Base-by-base conservation (phyloP, 2,113 vertebrate species). In the Pithys albifrons region DNA sequence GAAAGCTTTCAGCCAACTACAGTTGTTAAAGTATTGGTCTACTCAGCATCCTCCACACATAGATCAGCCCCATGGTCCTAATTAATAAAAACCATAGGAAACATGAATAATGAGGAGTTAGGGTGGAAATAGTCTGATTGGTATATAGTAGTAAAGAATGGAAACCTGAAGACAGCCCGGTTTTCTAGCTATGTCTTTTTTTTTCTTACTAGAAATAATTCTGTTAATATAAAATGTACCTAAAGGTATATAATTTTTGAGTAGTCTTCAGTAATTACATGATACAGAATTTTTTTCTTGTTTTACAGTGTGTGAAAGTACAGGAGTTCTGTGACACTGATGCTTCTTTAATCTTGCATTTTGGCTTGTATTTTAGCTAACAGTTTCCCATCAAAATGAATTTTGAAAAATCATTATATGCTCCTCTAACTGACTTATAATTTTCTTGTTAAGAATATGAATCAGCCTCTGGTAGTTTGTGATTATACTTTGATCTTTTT, bases 401-500 rank as follows among this genome's bases (percentile, higher is more conserved):
- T 57, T 37, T 10, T 65, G 69, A 51, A 86, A 9, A 89, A 46
- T 76, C 35, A 87, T 81, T 93, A 73, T 52, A 52, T 52, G 51
- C 51, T 28, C 8, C 25, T 52, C 25, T 51, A 51, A 51, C 27
- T 52, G 25, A 27, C 51, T 52, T 25, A 52, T 65, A 28, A 28
- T 93, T 93, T 90, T 67, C 57, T 86, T 83, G 12, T 24, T 72
- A 41, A 76, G 72, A 78, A 5, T 66, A 76, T 88, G 81, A 93
- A 69, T 92, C 88, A 93, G n/a, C 15, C 65, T 92, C 46, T 15
- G 16, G 25, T 87, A 76, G 20, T 71, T 82, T 65, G 37, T 92
- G 33, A 31, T 57, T 61, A 9, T 91, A 72, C 93, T 97, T 97
- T 97, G 75, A 93, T 97, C 52, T 97, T 67, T 93, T 76, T 88